Evolutionary conservation across 2,888 invertebrate species (phyloP), one percentile per base, ranked within the genome.

Genomic region (Calameuta filiformis): DNA sequence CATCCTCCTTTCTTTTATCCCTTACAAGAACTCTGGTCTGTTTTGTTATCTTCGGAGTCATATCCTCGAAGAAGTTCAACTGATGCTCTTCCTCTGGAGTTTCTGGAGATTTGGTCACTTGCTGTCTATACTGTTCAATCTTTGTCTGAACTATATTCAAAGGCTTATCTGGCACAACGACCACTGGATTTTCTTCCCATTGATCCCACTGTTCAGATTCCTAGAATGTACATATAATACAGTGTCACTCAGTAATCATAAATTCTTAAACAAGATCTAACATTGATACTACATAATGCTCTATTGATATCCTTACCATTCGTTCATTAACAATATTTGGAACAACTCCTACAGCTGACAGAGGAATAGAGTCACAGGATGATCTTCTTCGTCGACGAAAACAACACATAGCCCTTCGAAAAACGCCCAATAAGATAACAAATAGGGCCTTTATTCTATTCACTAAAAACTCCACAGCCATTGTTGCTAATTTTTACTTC

Each of bases 361-460:
- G 90, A 0, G 93, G 93, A 76, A 94, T 93, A 1, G 92, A 92
- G 80, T 94, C 94, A 79, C 92, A 92, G n/a, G 92, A 92, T 12
- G 92, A 92, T 77, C 92, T 90, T 84, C 93, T 92, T 80, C 93
- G 89, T 79, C 94, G 92, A 77, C 93, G 92, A 81, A 95, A 93
- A 85, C 95, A 95, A 85, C 95, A 95, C 85, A 95, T 89, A 2
- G 94, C 94, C 35, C 94, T 92, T 77, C 93, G 92, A 80, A 94
- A 92, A 37, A 93, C 86, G 68, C 93, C 93, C 35, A 94, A 85
- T 40, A 95, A 87, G 79, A 93, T 86, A 69, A 94, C 88, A 69
- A 94, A 83, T 69, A 94, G 88, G 74, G 93, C 91, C 89, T 94
- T 94, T 0, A 95, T 83, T 86, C 94, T 93, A 84, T 92, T 92